A percentile compares a stretch with the other conserved stretches of the same genome.
phyloP scores from a whole-genome alignment of 2,888 invertebrate species.

The Vannuccia rotundouncinata region DNA sequence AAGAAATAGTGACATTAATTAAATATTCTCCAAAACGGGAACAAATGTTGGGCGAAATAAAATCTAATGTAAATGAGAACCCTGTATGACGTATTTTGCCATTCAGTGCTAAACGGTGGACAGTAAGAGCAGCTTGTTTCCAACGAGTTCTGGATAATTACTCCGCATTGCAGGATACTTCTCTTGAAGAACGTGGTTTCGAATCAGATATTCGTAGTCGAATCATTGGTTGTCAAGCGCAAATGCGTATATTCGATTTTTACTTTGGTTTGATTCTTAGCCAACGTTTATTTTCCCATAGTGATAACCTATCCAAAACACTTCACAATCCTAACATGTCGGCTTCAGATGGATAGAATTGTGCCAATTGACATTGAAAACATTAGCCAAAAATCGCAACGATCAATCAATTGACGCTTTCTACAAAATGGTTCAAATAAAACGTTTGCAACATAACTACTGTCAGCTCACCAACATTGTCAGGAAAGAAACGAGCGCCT shows the following conservation, averaged over 20 bases:
- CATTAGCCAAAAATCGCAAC: neutral
- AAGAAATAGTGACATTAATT: conserved; percentile 1
- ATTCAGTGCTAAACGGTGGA: neutral
- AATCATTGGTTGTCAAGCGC: neutral
- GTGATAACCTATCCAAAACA: neutral
- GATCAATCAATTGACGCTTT: neutral
- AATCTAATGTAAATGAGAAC: neutral
- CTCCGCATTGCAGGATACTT: neutral
- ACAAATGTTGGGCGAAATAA: neutral
- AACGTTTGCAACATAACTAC: neutral
- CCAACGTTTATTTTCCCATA: neutral
- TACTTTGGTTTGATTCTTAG: neutral
- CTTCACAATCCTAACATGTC: neutral
- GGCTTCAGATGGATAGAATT: neutral
- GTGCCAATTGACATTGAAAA: neutral
- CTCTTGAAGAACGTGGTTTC: neutral
- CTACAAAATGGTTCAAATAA: neutral
- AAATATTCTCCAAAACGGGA: conserved; percentile 15
- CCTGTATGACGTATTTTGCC: neutral
- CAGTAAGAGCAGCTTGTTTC: neutral
- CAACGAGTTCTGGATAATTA: conserved; percentile 17
- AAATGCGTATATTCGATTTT: neutral
- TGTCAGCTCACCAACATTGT: neutral
- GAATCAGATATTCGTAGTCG: neutral
- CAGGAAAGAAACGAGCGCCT: neutral